These are phyloP conservation scores for Scaptomyza hsui DNA, from an alignment of 1,140 invertebrate genomes.

Conservation along the genomic window DNA sequence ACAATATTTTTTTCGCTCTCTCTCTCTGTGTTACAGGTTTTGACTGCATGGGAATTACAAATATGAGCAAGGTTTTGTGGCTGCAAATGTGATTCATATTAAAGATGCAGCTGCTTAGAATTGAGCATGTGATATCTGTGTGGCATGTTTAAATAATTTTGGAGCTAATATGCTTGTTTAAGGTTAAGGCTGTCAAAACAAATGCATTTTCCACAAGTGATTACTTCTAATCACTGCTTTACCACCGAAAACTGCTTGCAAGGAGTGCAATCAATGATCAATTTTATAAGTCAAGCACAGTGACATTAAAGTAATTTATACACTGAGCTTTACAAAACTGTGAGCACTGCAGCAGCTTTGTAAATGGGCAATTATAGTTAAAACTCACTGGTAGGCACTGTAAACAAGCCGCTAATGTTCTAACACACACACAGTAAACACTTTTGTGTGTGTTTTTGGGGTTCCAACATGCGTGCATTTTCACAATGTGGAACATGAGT, in stretches of 20 bases:
- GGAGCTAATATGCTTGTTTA: background rate
- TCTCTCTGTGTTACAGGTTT: background rate
- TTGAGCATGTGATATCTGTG: background rate
- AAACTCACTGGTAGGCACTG: slow-evolving; percentile 42
- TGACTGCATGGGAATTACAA: slow-evolving; percentile 38
- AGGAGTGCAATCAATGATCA: background rate
- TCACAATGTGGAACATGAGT: slow-evolving; percentile 65
- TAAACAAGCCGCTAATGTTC: slow-evolving; percentile 62
- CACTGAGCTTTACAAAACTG: slow-evolving; percentile 4
- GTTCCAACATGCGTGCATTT: slow-evolving; percentile 68
- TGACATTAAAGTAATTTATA: slow-evolving; percentile 23
- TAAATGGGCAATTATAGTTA: slow-evolving; percentile 20
- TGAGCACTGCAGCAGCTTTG: slow-evolving; percentile 5
- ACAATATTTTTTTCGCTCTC: background rate
- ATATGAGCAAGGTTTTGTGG: slow-evolving; percentile 29
- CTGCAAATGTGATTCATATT: slow-evolving; percentile 23
- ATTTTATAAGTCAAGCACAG: slow-evolving; percentile 4
- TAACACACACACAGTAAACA: background rate
- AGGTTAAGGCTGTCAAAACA: background rate
- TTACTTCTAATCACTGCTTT: too few relatives aligned
- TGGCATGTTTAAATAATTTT: background rate
- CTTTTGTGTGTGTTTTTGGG: background rate
- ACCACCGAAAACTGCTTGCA: background rate
- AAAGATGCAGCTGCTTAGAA: slow-evolving; percentile 15
- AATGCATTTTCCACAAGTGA: too few relatives aligned